These are phyloP conservation scores for Pristionchus japonicus DNA, from an alignment of 2,888 invertebrate genomes.

Conservation along the genomic window DNA sequence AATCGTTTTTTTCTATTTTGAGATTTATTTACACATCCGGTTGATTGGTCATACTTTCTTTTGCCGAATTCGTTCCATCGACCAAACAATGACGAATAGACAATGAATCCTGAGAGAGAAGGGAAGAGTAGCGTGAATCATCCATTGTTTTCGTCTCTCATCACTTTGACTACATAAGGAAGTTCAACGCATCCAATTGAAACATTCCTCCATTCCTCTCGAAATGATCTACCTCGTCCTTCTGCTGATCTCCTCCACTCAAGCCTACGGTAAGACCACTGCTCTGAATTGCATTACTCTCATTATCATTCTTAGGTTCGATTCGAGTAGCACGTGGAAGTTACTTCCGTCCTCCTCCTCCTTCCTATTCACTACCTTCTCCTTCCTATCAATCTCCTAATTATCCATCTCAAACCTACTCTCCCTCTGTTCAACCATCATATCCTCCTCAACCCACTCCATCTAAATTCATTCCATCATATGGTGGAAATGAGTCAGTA, in stretches of 20 bases:
- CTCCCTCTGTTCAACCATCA: background rate
- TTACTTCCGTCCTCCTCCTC: conserved; percentile 10
- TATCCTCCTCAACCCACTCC: background rate
- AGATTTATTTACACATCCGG: background rate
- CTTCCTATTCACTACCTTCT: background rate
- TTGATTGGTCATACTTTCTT: background rate
- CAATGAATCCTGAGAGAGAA: background rate
- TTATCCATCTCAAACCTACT: background rate
- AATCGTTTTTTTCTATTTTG: background rate
- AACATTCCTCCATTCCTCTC: background rate
- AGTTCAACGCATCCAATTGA: background rate
- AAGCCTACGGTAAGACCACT: background rate
- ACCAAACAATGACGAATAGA: background rate
- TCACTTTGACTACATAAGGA: background rate
- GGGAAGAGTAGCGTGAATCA: background rate
- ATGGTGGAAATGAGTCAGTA: background rate
- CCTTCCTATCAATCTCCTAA: background rate
- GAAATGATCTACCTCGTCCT: background rate
- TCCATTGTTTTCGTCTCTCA: background rate
- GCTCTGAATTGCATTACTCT: background rate
- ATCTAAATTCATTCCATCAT: background rate
- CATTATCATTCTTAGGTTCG: background rate
- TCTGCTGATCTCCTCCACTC: background rate
- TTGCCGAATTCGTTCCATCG: background rate
- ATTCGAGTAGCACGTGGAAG: background rate